Conservation (phyloP, 2,888 invertebrate genomes). For the Globia sparganii region DNA sequence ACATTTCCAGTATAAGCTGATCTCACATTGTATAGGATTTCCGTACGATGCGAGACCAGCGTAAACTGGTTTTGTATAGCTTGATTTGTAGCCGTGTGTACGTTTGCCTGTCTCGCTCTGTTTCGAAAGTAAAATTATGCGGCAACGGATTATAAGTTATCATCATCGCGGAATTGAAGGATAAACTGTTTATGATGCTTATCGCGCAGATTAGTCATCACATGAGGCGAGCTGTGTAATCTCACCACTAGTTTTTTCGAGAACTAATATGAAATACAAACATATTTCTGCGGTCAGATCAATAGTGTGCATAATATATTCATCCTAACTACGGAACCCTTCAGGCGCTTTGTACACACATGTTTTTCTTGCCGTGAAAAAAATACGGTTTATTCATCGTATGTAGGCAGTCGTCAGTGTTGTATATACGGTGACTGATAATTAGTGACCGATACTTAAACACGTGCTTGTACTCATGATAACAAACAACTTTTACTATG, state of each 20-base stretch:
- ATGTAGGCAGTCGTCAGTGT: not conserved
- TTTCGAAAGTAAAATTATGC: constrained; percentile 15
- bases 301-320: not conserved
- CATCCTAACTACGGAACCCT: not conserved
- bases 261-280: not conserved
- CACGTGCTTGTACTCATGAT: no score
- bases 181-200: constrained; percentile 38
- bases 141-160: constrained; percentile 20
- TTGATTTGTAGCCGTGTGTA: no score
- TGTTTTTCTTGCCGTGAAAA: no score
- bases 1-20: no score
- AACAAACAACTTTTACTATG: no score
- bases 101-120: not conserved
- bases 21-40: no score
- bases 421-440: no score
- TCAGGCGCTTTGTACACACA: no score
- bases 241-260: not conserved
- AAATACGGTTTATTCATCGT: no score
- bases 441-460: no score
- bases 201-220: constrained; percentile 16
- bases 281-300: not conserved
- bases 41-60: no score
- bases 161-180: constrained; percentile 19
- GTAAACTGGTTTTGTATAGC: no score
- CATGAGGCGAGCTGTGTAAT: not conserved